Conservation (phyloP, 2,113 vertebrate species). For the Casuarius casuarius region DNA sequence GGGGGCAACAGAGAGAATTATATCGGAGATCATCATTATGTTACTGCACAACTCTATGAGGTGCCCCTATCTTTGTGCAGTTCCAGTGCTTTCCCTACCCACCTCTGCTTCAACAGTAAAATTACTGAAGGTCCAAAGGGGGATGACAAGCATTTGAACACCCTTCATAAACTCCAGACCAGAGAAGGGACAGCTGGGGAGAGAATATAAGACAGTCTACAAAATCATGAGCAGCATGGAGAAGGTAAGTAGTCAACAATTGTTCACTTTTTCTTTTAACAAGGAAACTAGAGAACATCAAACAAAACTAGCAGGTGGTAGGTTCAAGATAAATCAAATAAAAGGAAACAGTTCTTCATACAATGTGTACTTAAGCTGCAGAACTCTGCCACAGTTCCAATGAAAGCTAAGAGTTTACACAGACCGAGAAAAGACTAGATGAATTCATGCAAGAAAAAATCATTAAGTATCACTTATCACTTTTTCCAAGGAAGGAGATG, state of each 20-base stretch:
- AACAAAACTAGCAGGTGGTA: constrained; percentile 70
- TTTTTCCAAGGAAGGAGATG: neutral
- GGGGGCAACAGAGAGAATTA: neutral
- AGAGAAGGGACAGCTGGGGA: neutral
- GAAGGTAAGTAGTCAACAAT: constrained; percentile 19
- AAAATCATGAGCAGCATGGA: neutral
- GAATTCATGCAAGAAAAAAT: constrained; percentile 51
- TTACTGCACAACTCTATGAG: neutral
- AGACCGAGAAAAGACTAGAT: constrained; percentile 30
- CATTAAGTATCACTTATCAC: constrained; percentile 9
- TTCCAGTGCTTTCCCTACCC: neutral
- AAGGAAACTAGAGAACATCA: constrained; percentile 70
- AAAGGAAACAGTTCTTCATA: constrained; percentile 67
- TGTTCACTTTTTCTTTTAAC: constrained; percentile 39
- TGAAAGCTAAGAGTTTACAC: constrained; percentile 48
- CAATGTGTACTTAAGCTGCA: constrained; percentile 60
- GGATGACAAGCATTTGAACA: neutral
- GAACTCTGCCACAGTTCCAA: constrained; percentile 22
- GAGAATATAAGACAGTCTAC: neutral
- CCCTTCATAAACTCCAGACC: neutral
- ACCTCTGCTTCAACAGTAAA: neutral
- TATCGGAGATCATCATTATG: neutral
- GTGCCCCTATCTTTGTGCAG: neutral
- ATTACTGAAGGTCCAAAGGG: neutral
- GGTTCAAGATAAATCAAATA: constrained; percentile 72